A percentile compares a stretch with the other conserved stretches of the same genome.
Evolutionary conservation across 2,797 vertebrate genomes (phyloP).

Genomic region (Tragopan temminckii): DNA sequence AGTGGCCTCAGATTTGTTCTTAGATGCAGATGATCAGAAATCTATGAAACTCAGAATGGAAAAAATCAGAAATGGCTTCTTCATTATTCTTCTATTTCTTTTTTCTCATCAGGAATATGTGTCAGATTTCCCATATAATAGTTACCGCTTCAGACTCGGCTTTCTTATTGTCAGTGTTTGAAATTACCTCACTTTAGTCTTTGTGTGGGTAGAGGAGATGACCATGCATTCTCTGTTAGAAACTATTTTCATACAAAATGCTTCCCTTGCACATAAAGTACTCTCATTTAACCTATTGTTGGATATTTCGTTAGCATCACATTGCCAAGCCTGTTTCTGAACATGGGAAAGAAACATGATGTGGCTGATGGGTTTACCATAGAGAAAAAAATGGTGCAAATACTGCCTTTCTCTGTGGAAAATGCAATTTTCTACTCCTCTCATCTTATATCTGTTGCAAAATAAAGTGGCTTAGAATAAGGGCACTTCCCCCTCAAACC

Average conservation of each 20-base stretch:
- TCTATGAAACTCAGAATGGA: constrained; percentile 23
- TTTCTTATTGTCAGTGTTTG: neutral
- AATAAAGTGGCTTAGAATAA: neutral
- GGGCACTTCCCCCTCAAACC: neutral
- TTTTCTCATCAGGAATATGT: neutral
- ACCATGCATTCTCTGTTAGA: neutral
- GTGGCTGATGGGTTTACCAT: neutral
- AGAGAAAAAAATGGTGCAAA: neutral
- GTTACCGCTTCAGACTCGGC: neutral
- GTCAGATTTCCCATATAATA: neutral
- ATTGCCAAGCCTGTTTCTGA: neutral
- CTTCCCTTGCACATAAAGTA: neutral
- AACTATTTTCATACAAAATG: neutral
- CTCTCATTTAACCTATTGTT: neutral
- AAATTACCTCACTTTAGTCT: neutral
- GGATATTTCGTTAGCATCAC: neutral
- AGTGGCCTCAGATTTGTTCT: constrained; percentile 8
- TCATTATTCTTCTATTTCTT: constrained; percentile 13
- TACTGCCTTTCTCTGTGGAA: neutral
- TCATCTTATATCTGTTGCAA: neutral
- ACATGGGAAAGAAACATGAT: neutral
- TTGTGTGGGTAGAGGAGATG: neutral
- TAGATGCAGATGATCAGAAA: constrained; percentile 24
- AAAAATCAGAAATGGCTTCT: constrained; percentile 24
- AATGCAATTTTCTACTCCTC: neutral